Percentiles rank a stretch among this genome's conserved stretches.
Evolutionary conservation across 2,797 vertebrate species (phyloP).

Genomic region (Crax fasciolata): DNA sequence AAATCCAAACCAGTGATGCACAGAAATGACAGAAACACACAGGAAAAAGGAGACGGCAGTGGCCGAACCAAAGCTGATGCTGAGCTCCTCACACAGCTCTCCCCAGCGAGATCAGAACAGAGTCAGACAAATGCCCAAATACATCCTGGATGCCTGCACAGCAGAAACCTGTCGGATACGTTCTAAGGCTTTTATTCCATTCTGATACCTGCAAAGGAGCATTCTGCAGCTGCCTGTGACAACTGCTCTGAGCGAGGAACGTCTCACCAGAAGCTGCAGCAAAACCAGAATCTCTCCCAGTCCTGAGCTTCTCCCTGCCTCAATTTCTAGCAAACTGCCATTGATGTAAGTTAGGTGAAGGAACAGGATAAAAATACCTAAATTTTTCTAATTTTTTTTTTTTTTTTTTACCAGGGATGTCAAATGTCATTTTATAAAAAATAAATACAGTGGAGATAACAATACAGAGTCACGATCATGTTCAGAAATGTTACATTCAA

Average conservation of each 20-base stretch:
- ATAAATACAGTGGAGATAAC: neutral
- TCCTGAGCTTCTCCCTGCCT: neutral
- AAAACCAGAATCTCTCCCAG: neutral
- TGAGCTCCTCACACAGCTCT: neutral
- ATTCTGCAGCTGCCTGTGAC: neutral
- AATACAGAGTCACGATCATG: neutral
- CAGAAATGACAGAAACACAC: neutral
- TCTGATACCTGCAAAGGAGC: neutral
- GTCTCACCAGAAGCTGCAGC: neutral
- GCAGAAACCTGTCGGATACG: neutral
- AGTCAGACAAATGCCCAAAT: neutral
- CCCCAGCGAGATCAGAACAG: neutral
- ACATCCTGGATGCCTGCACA: neutral
- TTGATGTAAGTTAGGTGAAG: neutral
- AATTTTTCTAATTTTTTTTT: neutral
- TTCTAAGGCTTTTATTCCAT: neutral
- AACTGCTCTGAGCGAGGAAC: fast-evolving
- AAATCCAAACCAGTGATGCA: neutral
- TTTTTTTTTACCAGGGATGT: neutral
- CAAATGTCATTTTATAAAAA: neutral
- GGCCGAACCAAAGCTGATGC: neutral
- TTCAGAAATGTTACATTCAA: neutral
- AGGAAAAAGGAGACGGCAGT: neutral
- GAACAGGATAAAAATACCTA: neutral
- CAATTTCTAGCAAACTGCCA: neutral